Evolutionary conservation across 2,113 vertebrate genomes (phyloP).

Genomic region (Otolemur garnettii): DNA sequence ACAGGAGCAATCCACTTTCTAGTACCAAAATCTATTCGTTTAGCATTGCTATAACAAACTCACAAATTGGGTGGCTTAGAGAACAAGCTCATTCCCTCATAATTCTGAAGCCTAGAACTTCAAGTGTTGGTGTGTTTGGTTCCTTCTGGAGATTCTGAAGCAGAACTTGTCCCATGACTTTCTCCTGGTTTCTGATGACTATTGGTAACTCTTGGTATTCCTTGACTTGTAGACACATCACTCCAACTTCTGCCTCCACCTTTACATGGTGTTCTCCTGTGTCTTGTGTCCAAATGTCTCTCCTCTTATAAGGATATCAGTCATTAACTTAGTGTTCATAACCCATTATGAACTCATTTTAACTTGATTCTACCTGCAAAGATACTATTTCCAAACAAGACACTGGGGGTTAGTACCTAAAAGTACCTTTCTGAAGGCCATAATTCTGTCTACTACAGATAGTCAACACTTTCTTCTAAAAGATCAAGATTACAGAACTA

Average conservation of each 20-base stretch:
- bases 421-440: neutral
- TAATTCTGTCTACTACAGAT: neutral
- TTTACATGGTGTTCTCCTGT: neutral
- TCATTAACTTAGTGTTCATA: neutral
- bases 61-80: neutral
- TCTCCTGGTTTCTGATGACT: neutral
- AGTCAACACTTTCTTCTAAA: neutral
- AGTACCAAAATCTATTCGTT: neutral
- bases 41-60: neutral
- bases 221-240: neutral
- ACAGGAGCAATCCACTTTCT: neutral
- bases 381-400: neutral
- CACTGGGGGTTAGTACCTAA: neutral
- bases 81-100: neutral
- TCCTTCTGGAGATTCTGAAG: neutral
- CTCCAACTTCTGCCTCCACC: neutral
- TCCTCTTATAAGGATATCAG: neutral
- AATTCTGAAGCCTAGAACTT: neutral
- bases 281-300: neutral
- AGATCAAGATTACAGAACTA: neutral
- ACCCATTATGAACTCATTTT: neutral
- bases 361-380: constrained; percentile 33
- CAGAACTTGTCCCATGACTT: neutral
- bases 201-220: too few species aligned
- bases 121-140: neutral